Conservation (phyloP, 2,888 invertebrate species). For the Ectemnius lituratus region DNA sequence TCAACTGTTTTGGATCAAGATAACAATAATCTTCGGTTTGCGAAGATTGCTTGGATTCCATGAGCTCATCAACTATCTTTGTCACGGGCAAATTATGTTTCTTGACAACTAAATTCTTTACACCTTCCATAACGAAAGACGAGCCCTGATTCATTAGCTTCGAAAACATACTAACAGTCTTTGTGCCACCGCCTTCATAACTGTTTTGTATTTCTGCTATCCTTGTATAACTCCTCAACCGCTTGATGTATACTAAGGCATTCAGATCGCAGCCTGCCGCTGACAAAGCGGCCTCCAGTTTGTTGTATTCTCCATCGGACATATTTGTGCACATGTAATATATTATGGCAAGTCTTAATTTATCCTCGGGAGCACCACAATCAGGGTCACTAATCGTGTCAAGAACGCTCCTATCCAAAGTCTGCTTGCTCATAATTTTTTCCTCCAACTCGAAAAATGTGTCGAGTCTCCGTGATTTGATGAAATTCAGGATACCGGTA, state of each 20-base stretch:
- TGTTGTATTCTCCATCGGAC: constrained; percentile 86
- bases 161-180: constrained; percentile 98
- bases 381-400: constrained; percentile 93
- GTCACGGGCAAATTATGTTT: constrained; percentile 97
- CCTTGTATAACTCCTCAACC: constrained; percentile 93
- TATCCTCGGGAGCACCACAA: constrained; percentile 93
- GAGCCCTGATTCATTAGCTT: constrained; percentile 98
- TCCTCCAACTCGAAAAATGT: constrained; percentile 99
- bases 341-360: constrained; percentile 94
- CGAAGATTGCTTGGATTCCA: constrained; percentile 88
- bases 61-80: constrained; percentile 92
- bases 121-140: constrained; percentile 99
- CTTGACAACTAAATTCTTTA: constrained; percentile 98
- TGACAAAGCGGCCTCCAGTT: constrained; percentile 88
- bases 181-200: constrained; percentile 94
- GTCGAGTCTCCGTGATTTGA: constrained; percentile 94
- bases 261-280: constrained; percentile 92
- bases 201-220: constrained; percentile 87
- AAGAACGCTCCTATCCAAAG: constrained; percentile 89
- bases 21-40: constrained; percentile 94
- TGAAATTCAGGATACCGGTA: constrained; percentile 91
- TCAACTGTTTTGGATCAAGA: constrained; percentile 96
- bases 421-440: constrained; percentile 94
- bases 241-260: constrained; percentile 91
- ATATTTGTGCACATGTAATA: constrained; percentile 88